Evolutionary conservation across 2,113 vertebrate species (phyloP), one percentile per base, ranked within the genome.

Genomic region (Brachyistius frenatus): DNA sequence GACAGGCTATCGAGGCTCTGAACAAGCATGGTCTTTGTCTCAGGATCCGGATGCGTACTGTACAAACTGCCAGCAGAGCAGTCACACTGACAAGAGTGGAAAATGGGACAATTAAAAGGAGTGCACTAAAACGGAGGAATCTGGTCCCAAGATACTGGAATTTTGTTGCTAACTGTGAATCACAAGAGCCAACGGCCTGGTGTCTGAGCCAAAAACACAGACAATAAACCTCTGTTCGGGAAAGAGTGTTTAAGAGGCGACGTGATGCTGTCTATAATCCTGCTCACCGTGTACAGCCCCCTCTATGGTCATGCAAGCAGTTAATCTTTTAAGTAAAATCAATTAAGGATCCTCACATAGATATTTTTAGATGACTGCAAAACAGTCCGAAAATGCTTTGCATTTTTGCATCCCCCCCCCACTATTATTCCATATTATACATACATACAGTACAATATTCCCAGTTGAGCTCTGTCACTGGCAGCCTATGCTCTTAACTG

Each of bases 1-100:
- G 71, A 68, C 65, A 74, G 9, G 53, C 79, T 55, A 62, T 23
- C 23, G 56, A 74, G 56, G 36, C 39, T 72, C 61, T 10, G 41
- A 82, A 89, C 76, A 91, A 89, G 72, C 37, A 31, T 49, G 33
- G 73, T 67, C 73, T 87, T 86, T 90, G 81, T 92, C 49, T 60
- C 0, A 0, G 49, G 31, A 62, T 73, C 61, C 3, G n/a, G 36
- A 68, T 66, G 58, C 47, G 63, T 30, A 44, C 33, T 4, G 46
- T 32, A 36, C 31, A 67, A 13, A 16, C n/a, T 36, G 58, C 62
- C 69, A 75, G 11, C 16, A 41, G 41, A 74, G 58, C 37, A 52
- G 33, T 66, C 32, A 52, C 9, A 52, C 30, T 64, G 44, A 69
- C 63, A 71, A 16, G 39, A 66, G 49, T 56, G 35, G 23, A 52